Percentiles rank a stretch among this genome's conserved stretches.
Evolutionary conservation across 2,888 invertebrate genomes (phyloP).

Genomic region (Enoplolaimus lenunculus): DNA sequence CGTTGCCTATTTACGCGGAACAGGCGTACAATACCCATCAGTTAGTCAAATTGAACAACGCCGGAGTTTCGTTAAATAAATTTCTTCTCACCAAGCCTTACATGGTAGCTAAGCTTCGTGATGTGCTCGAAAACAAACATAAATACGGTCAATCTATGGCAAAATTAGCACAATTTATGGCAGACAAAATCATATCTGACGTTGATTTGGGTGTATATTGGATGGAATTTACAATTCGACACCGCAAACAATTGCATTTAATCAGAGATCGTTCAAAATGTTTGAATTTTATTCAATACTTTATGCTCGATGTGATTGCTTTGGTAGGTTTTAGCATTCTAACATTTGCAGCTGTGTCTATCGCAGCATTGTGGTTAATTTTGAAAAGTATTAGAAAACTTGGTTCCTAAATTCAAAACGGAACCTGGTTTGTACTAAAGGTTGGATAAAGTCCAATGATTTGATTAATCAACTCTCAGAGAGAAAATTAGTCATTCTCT

Average conservation of each 20-base stretch:
- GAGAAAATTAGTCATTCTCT: too few species aligned
- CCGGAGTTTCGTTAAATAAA: conserved; percentile 15
- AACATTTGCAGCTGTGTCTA: neutral
- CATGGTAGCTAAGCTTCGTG: too few species aligned
- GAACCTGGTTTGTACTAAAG: too few species aligned
- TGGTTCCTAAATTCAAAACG: too few species aligned
- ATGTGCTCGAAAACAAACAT: too few species aligned
- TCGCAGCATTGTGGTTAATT: too few species aligned
- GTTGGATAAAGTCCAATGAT: too few species aligned
- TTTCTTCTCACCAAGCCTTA: conserved; percentile 5
- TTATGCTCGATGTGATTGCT: conserved; percentile 3
- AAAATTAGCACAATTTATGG: too few species aligned
- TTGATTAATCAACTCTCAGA: too few species aligned
- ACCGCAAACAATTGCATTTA: neutral
- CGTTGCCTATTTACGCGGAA: conserved; percentile 30
- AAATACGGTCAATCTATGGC: too few species aligned
- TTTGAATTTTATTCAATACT: neutral
- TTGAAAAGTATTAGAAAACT: too few species aligned
- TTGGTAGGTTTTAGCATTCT: neutral
- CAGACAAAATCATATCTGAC: too few species aligned
- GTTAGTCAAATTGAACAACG: neutral
- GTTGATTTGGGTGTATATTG: neutral
- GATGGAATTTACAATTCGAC: conserved; percentile 7
- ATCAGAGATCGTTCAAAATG: neutral
- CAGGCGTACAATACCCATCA: conserved; percentile 26